These are phyloP conservation scores for Cirrhinus molitorella DNA, from an alignment of 2,797 vertebrate species.

Conservation along the genomic window DNA sequence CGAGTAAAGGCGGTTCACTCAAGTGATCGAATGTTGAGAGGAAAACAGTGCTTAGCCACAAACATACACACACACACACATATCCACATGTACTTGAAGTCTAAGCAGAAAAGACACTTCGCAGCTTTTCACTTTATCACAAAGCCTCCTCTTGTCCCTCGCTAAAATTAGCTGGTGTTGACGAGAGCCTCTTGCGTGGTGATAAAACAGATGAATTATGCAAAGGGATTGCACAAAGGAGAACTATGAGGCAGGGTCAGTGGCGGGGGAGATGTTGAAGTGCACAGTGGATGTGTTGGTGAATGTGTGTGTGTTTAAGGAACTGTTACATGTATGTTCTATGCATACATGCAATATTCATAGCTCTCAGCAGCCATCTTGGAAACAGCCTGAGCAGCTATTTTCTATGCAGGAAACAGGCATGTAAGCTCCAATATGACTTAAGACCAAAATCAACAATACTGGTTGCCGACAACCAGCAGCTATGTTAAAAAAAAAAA, in stretches of 20 bases:
- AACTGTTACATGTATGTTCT: neutral
- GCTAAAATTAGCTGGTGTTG: slow-evolving; percentile 79
- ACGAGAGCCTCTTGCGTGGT: slow-evolving; percentile 71
- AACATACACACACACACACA: slow-evolving; percentile 17
- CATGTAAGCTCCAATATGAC: no score
- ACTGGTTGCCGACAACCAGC: neutral
- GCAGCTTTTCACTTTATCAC: slow-evolving; percentile 73
- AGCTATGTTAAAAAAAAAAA: neutral
- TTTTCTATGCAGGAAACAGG: neutral
- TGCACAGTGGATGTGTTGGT: neutral
- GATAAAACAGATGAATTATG: slow-evolving; percentile 71
- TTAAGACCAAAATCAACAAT: neutral
- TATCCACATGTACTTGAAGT: slow-evolving; percentile 54
- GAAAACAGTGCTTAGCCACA: neutral
- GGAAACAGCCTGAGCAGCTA: neutral
- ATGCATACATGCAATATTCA: neutral
- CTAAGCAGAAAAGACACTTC: slow-evolving; percentile 69
- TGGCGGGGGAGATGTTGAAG: slow-evolving; percentile 2
- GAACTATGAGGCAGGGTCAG: slow-evolving; percentile 47
- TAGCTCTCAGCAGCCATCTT: neutral
- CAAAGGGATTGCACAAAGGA: slow-evolving; percentile 65
- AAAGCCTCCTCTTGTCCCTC: slow-evolving; percentile 73
- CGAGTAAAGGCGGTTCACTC: neutral
- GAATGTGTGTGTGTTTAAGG: neutral
- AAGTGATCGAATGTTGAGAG: slow-evolving; percentile 13